Conservation (phyloP, 2,797 vertebrate species). For the Helarctos malayanus region DNA sequence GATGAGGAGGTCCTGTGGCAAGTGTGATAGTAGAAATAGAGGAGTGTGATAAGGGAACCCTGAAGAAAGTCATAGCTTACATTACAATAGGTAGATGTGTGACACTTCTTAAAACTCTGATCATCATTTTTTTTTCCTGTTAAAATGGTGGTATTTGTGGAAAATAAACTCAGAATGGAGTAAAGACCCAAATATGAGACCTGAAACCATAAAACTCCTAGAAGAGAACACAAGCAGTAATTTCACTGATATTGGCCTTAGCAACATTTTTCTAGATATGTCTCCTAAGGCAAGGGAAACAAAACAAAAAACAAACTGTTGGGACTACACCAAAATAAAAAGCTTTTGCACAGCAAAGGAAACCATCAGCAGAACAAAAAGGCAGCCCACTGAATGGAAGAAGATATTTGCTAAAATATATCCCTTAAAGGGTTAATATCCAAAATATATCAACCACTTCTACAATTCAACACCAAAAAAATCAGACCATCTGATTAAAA, state of each 20-base stretch:
- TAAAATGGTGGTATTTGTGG: neutral
- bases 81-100: neutral
- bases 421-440: neutral
- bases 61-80: neutral
- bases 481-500: neutral
- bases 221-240: neutral
- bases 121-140: neutral
- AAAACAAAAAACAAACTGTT: neutral
- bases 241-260: neutral
- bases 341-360: neutral
- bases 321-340: neutral
- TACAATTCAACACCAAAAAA: neutral
- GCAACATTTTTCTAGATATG: neutral
- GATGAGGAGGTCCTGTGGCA: neutral
- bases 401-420: neutral
- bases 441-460: neutral
- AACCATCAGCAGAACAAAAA: neutral
- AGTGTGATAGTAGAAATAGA: neutral
- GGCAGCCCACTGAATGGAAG: neutral
- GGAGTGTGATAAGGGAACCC: neutral
- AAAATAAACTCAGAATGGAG: neutral
- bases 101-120: neutral
- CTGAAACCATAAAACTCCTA: neutral
- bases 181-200: neutral
- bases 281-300: neutral